A percentile compares a stretch with the other conserved stretches of the same genome.
Conservation (phyloP, 2,888 invertebrate genomes). For the Drosophila flavopinicola region DNA sequence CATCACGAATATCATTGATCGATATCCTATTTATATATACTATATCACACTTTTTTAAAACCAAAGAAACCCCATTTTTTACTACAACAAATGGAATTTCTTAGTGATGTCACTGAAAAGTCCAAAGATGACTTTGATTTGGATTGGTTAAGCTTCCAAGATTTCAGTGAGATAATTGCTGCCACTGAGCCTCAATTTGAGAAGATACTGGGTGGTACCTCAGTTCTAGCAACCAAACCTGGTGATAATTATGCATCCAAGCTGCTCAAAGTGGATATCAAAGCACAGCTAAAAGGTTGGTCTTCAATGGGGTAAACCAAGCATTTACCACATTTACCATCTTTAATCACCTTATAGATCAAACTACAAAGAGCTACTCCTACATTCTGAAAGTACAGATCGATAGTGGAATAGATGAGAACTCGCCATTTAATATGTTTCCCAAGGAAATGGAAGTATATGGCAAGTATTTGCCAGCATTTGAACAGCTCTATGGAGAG, state of each 20-base stretch:
- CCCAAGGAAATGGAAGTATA: conserved; percentile 68
- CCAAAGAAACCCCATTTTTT: no score
- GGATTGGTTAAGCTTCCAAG: conserved; percentile 42
- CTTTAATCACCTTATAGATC: conserved; percentile 23
- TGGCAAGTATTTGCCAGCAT: conserved; percentile 51
- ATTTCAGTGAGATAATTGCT: conserved; percentile 41
- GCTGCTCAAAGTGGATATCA: conserved; percentile 62
- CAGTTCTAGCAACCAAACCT: conserved; percentile 45
- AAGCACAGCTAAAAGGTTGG: conserved; percentile 59
- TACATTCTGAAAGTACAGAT: conserved; percentile 55
- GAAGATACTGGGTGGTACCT: conserved; percentile 29
- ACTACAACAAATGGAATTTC: background rate
- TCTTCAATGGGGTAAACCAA: background rate
- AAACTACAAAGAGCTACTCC: conserved; percentile 24
- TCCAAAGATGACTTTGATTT: background rate
- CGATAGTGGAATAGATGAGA: background rate
- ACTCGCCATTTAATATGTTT: conserved; percentile 55
- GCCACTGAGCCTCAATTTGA: conserved; percentile 40
- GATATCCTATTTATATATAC: background rate
- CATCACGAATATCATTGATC: no score
- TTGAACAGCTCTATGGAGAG: conserved; percentile 55
- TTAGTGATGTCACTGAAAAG: background rate
- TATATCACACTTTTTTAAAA: background rate
- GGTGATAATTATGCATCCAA: conserved; percentile 70
- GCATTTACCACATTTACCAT: background rate